A percentile compares a stretch with the other conserved stretches of the same genome.
phyloP scores from a whole-genome alignment of 2,888 invertebrate genomes.

The Drosophila glabriapex region DNA sequence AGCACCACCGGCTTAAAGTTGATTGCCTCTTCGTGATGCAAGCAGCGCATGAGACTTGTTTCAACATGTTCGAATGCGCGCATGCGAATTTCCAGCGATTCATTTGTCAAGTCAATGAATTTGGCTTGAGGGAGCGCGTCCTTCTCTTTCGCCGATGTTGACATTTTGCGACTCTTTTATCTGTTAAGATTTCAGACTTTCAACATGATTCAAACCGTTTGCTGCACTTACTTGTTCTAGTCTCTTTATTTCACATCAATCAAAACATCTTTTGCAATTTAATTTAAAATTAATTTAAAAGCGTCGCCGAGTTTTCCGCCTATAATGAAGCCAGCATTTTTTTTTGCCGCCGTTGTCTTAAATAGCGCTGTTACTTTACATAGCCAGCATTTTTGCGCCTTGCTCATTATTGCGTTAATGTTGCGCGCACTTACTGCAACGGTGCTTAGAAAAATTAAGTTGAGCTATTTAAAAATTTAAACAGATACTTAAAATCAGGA shows the following conservation, averaged over 20 bases:
- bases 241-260: not conserved
- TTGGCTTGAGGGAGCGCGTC: constrained; percentile 53
- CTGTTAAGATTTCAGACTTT: constrained; percentile 6
- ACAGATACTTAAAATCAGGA: not conserved
- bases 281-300: no score
- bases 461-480: not conserved
- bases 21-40: constrained; percentile 72
- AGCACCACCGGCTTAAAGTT: constrained; percentile 78
- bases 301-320: constrained; percentile 38
- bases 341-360: constrained; percentile 18
- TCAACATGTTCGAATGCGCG: constrained; percentile 82
- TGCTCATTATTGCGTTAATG: constrained; percentile 8
- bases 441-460: no score
- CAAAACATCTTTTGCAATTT: not conserved
- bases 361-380: constrained; percentile 9
- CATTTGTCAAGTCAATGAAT: constrained; percentile 79
- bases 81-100: constrained; percentile 82
- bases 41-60: constrained; percentile 73
- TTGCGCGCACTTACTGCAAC: not conserved
- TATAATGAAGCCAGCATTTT: constrained; percentile 25
- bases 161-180: constrained; percentile 32
- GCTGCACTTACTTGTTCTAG: not conserved
- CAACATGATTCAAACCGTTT: not conserved
- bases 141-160: constrained; percentile 8
- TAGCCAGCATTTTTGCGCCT: not conserved